Base-by-base conservation (phyloP, 1,140 invertebrate species). In the Galleria mellonella region DNA sequence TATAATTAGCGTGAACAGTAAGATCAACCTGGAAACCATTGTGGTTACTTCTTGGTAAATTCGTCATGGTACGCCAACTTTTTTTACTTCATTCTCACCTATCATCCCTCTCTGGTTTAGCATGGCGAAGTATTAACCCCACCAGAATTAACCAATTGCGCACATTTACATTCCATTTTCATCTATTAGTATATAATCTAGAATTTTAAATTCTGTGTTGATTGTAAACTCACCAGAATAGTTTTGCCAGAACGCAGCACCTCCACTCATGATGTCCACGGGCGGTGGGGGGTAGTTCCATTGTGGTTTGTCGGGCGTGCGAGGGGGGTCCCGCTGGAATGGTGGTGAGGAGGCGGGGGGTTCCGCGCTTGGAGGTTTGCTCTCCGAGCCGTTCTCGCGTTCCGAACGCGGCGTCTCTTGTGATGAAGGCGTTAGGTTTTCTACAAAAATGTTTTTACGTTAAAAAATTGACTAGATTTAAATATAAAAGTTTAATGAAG, bases 191-290 rank as follows among this genome's bases (percentile, higher is more conserved):
- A 23, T 23, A 3, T 23, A 23, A 23, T 23, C 6, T 23, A 23
- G 17, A 23, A 23, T 23, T 23, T 23, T 23, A 3, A 23, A 6
- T n/a, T n/a, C n/a, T n/a, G 8, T 11, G n/a, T 43, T 3, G 2
- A 23, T 23, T 23, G 17, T 23, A n/a, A n/a, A 83, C 89, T 89
- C 68, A 95, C 94, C 94, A 73, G 94, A 94, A 83, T 95, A 94
- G 76, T 94, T 95, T 79, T 94, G 93, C 94, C 94, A 95, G 79
- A 95, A 95, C 27, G 92, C 92, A 12, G 93, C 93, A 1, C 92
- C 91, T 43, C 90, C 92, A 59, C 89, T 91, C 85, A 93, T 92
- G 62, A 93, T 89, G 69, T 92, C 90, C 53, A 92, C 90, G 29
- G 93, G 89, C 40, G 92, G 92, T n/a, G 91, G 89, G 29, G 89